A percentile compares a stretch with the other conserved stretches of the same genome.
These are phyloP conservation scores for Microctonus brassicae DNA, from an alignment of 2,888 invertebrate genomes.

Conservation along the genomic window DNA sequence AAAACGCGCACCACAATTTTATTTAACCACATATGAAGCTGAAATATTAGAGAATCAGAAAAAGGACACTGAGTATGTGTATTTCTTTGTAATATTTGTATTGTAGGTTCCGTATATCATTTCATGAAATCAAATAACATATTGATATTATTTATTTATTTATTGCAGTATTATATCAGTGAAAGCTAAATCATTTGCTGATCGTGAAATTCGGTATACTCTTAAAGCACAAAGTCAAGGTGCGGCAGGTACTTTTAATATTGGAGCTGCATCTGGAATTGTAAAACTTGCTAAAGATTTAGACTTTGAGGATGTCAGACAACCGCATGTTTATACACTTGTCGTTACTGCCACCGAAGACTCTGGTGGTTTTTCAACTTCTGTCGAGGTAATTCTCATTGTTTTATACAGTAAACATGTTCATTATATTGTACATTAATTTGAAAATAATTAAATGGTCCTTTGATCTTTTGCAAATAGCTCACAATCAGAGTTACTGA, in stretches of 20 bases:
- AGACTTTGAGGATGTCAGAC: constrained; percentile 96
- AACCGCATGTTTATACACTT: constrained; percentile 93
- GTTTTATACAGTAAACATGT: too few relatives aligned
- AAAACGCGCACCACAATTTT: constrained; percentile 97
- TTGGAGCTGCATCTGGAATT: constrained; percentile 93
- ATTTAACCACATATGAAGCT: constrained; percentile 93
- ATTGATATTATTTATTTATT: too few relatives aligned
- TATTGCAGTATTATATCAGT: constrained; percentile 90
- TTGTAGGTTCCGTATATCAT: too few relatives aligned
- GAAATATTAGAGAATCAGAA: constrained; percentile 97
- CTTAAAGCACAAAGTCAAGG: constrained; percentile 94
- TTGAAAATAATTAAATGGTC: neutral
- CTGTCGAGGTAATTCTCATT: constrained; percentile 90
- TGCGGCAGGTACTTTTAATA: constrained; percentile 92
- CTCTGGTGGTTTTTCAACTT: constrained; percentile 96
- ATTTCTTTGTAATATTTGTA: too few relatives aligned
- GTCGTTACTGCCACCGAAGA: constrained; percentile 96
- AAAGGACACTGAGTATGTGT: constrained; percentile 95
- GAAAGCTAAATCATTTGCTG: constrained; percentile 97
- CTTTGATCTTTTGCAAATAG: constrained; percentile 68
- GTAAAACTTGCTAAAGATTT: constrained; percentile 95
- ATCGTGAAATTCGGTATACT: constrained; percentile 95
- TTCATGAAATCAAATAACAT: too few relatives aligned
- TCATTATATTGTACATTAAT: neutral
- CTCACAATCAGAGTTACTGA: constrained; percentile 94